Base-by-base conservation (phyloP, 92 coral and sea anemone genomes). In the Palythoa heliodiscus region DNA sequence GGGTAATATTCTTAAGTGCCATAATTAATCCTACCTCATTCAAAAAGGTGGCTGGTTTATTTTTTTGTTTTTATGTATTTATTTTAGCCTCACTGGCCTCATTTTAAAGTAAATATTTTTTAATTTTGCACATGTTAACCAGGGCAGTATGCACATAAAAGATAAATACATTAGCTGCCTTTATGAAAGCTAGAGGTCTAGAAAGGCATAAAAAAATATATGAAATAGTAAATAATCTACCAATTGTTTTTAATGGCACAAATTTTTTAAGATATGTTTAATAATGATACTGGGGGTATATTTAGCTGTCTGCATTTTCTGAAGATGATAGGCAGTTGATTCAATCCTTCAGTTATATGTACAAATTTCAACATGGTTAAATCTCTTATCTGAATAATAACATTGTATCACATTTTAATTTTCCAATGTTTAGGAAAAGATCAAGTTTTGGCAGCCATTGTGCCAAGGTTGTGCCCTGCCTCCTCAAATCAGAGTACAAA, bases 381-480 rank as follows among this genome's bases (percentile, higher is more conserved):
- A 64, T 0, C 70, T 64, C 25, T n/a, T 64, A n/a, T 64, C 13
- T 70, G 74, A 70, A 2, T 52, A 70, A 25, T 70, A 38, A 29
- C 16, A 70, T 29, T 70, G 20, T 70, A 70, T 38, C 43, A 70
- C 35, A 10, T 22, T 70, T 29, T 70, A 12, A 70, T 35, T 70
- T 70, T 5, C 70, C 70, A 64, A 70, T 70, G 15, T 70, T 70
- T 70, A 70, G 74, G 74, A 70, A 70, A 70, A 70, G 74, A 70
- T 70, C 74, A 70, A 70, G 74, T 70, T 70, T 70, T 70, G 74
- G 74, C 74, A 70, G 74, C 52, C 47, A 70, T 70, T 70, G 74
- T 70, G 50, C 74, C 74, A 70, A 70, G 74, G 25, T 25, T 70
- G 74, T 70, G 74, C 19, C 74, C 74, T 70, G 48, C 50, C 0